Percentiles rank a stretch among this genome's conserved stretches.
phyloP scores from a whole-genome alignment of 2,888 invertebrate species.

The Stomorhina lunata region DNA sequence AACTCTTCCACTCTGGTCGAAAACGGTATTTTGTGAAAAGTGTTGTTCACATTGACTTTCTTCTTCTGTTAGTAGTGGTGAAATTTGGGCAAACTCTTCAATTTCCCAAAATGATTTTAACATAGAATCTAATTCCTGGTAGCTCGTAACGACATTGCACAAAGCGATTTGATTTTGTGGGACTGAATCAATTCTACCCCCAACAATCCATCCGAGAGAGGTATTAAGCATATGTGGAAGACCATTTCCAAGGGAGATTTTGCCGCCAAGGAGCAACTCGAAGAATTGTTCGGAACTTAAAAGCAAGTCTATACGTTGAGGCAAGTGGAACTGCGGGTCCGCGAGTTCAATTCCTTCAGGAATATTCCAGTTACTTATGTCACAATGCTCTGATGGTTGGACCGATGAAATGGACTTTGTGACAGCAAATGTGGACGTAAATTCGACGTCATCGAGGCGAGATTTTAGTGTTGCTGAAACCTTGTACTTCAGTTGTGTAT shows the following conservation, averaged over 20 bases:
- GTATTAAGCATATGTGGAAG: conserved; percentile 8
- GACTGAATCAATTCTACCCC: not conserved
- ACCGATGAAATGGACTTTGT: not conserved
- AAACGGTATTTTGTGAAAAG: no score
- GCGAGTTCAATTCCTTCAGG: not conserved
- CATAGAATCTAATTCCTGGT: not conserved
- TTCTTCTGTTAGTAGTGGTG: no score
- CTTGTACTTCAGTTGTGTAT: not conserved
- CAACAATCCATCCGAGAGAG: conserved; percentile 12
- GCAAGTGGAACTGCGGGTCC: not conserved
- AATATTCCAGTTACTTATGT: not conserved
- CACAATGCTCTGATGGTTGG: not conserved
- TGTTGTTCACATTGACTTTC: no score
- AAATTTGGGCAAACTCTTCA: no score
- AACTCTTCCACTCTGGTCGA: no score
- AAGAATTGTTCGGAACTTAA: not conserved
- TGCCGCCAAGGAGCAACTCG: conserved; percentile 40
- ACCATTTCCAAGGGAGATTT: not conserved
- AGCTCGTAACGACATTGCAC: no score
- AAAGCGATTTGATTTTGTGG: not conserved
- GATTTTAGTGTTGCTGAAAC: not conserved
- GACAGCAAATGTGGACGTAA: not conserved
- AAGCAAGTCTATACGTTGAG: not conserved
- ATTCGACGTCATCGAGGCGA: not conserved
- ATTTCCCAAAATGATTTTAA: not conserved